These are phyloP conservation scores for Phrynosoma platyrhinos DNA, from an alignment of 2,113 vertebrate genomes.

Conservation along the genomic window DNA sequence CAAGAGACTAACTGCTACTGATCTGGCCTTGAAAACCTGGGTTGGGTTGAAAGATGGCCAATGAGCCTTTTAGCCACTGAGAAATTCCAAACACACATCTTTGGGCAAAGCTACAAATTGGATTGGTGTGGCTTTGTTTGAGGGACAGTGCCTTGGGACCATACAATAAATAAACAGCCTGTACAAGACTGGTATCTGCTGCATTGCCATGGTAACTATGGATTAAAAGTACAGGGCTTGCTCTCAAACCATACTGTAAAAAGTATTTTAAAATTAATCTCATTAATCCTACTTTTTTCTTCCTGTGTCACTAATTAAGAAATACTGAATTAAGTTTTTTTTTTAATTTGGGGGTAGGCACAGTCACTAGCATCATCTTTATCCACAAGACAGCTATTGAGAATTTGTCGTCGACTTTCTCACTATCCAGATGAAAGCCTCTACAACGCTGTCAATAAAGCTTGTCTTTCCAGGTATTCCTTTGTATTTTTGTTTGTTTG, in stretches of 20 bases:
- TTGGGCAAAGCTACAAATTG: not conserved
- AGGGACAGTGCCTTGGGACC: not conserved
- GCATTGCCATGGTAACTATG: not conserved
- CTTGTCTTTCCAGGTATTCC: constrained; percentile 93
- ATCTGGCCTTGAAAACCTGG: not conserved
- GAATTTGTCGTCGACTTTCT: constrained; percentile 91
- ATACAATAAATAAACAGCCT: not conserved
- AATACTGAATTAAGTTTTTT: constrained; percentile 42
- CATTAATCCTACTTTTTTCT: not conserved
- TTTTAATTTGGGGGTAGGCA: constrained; percentile 77
- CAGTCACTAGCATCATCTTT: constrained; percentile 93
- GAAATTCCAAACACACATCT: not conserved
- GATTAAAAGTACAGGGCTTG: not conserved
- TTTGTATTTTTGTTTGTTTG: not conserved
- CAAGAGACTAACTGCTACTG: not conserved
- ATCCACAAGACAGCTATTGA: constrained; percentile 91
- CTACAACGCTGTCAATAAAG: constrained; percentile 88
- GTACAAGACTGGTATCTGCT: not conserved
- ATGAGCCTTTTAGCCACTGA: not conserved
- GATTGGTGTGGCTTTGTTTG: not conserved
- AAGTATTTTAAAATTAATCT: not conserved
- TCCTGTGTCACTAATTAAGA: accelerated
- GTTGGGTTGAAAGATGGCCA: not conserved
- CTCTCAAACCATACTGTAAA: constrained; percentile 12
- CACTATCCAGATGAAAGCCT: constrained; percentile 90